These are phyloP conservation scores for Drymodes brunneopygia DNA, from an alignment of 2,113 vertebrate species.

Conservation along the genomic window DNA sequence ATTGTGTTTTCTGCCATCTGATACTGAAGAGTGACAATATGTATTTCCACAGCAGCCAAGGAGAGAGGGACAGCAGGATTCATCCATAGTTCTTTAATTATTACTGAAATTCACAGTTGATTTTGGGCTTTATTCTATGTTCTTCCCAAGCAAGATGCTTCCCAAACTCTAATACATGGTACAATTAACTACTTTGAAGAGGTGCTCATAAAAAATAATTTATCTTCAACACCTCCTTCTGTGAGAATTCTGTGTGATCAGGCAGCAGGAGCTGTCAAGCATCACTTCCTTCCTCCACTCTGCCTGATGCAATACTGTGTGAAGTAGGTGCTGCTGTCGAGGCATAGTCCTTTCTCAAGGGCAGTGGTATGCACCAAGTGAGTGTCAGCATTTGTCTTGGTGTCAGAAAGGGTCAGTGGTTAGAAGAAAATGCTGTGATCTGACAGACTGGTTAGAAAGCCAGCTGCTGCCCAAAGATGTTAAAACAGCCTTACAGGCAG, in stretches of 20 bases:
- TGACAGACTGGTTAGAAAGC: neutral
- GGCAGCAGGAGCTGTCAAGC: neutral
- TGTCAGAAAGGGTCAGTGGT: neutral
- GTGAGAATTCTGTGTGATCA: neutral
- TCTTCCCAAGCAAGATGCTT: neutral
- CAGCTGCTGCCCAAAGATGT: neutral
- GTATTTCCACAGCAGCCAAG: neutral
- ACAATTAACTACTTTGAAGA: neutral
- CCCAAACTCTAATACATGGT: neutral
- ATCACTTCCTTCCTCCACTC: neutral
- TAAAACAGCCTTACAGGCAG: neutral
- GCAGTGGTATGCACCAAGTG: neutral
- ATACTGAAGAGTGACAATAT: neutral
- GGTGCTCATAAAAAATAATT: neutral
- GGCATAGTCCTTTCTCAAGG: neutral
- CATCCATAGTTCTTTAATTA: neutral
- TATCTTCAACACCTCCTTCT: neutral
- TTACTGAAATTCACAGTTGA: neutral
- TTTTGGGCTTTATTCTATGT: neutral
- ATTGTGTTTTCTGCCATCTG: neutral
- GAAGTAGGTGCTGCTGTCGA: neutral
- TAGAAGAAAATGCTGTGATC: neutral
- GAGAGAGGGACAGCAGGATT: neutral
- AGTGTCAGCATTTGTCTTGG: neutral
- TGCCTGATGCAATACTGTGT: neutral